Conservation (phyloP, 1,140 invertebrate genomes). For the Brachionus koreanus region DNA sequence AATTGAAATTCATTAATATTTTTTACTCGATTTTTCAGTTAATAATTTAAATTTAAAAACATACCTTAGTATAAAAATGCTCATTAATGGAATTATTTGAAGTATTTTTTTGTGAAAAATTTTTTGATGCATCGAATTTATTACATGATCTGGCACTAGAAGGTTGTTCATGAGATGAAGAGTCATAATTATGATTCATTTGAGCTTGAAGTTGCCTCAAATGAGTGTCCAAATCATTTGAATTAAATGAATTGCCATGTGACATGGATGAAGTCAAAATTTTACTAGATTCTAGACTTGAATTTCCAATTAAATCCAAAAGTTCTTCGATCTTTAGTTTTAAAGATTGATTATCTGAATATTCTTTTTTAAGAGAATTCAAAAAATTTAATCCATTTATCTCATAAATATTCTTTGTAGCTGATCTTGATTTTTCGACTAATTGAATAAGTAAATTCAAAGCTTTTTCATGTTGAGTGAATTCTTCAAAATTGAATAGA, state of each 20-base stretch:
- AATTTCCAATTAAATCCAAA: background rate
- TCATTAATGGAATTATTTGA: background rate
- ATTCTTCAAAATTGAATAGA: conserved; percentile 53
- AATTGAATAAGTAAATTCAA: conserved; percentile 50
- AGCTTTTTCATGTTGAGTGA: conserved; percentile 49
- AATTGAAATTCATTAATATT: too few species aligned
- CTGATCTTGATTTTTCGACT: background rate
- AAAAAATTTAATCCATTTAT: conserved; percentile 31
- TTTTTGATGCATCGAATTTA: background rate
- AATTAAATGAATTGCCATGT: background rate
- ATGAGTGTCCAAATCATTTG: conserved; percentile 17
- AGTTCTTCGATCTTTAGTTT: background rate
- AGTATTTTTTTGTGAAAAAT: background rate
- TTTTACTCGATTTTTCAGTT: background rate
- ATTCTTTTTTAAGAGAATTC: conserved; percentile 6
- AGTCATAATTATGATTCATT: conserved; percentile 14
- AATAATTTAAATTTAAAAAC: background rate
- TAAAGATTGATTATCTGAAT: background rate
- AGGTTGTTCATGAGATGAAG: background rate
- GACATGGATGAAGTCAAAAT: background rate
- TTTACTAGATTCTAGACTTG: background rate
- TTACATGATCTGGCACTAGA: background rate
- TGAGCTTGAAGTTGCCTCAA: conserved; percentile 13
- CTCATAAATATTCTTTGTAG: background rate
- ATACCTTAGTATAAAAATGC: background rate